phyloP scores from a whole-genome alignment of 1,140 invertebrate species.

The Drosophila hydei region DNA sequence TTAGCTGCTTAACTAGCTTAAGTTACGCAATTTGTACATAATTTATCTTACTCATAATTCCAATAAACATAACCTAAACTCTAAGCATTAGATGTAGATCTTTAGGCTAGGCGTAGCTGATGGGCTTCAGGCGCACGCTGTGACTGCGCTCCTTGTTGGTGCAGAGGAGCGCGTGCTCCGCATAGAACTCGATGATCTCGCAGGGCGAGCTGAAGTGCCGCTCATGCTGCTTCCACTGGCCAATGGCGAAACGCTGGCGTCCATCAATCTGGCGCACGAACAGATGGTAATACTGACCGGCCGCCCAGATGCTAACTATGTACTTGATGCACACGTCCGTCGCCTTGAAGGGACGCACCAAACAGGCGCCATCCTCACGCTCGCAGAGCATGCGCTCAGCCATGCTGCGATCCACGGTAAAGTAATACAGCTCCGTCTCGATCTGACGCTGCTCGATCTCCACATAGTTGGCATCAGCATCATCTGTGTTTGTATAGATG shows the following conservation, averaged over 20 bases:
- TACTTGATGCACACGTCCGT: slow-evolving; percentile 73
- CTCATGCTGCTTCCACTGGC: slow-evolving; percentile 65
- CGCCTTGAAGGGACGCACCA: slow-evolving; percentile 80
- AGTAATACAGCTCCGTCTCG: slow-evolving; percentile 76
- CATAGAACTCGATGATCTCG: slow-evolving; percentile 77
- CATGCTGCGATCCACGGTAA: slow-evolving; percentile 68
- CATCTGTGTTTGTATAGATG: slow-evolving; percentile 35
- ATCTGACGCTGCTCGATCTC: slow-evolving; percentile 70
- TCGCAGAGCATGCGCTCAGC: slow-evolving; percentile 65
- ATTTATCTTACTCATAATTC: slow-evolving; percentile 36
- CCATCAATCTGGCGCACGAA: slow-evolving; percentile 71
- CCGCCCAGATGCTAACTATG: slow-evolving; percentile 74
- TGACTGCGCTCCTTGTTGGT: slow-evolving; percentile 69
- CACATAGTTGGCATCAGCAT: slow-evolving; percentile 66
- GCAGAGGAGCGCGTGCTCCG: slow-evolving; percentile 64
- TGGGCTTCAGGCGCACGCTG: slow-evolving; percentile 63
- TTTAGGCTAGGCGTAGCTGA: slow-evolving; percentile 51
- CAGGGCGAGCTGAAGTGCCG: slow-evolving; percentile 63
- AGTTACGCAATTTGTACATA: slow-evolving; percentile 69
- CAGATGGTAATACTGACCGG: slow-evolving; percentile 71
- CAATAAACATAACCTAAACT: slow-evolving; percentile 60
- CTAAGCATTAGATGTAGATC: not conserved
- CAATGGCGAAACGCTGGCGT: slow-evolving; percentile 66
- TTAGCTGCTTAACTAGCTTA: slow-evolving; percentile 21
- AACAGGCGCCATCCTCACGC: slow-evolving; percentile 71